Percentiles rank a stretch among this genome's conserved stretches.
phyloP scores from a whole-genome alignment of 2,113 vertebrate genomes.

The Halcyon senegalensis region DNA sequence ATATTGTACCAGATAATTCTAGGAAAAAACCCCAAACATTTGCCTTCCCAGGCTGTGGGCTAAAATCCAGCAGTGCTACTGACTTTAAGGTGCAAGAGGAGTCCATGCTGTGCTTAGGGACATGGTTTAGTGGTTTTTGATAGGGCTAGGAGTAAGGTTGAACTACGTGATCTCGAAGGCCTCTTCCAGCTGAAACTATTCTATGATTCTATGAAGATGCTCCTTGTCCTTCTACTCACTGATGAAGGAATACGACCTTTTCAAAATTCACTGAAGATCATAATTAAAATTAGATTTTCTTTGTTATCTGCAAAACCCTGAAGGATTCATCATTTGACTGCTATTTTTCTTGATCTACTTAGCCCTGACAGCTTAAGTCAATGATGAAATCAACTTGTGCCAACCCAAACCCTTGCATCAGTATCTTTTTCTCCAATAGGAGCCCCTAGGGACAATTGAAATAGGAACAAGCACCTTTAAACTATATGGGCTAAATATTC shows the following conservation, averaged over 20 bases:
- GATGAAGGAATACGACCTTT: neutral
- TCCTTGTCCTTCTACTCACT: neutral
- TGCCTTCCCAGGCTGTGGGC: neutral
- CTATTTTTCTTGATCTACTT: slow-evolving; percentile 19
- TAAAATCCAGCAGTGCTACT: neutral
- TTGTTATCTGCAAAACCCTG: neutral
- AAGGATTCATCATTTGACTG: neutral
- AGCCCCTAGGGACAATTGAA: neutral
- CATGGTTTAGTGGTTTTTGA: too few species aligned
- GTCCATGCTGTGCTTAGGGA: neutral
- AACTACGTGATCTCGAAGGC: too few species aligned
- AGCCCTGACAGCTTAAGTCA: neutral
- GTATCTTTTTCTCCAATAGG: neutral
- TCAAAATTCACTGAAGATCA: neutral
- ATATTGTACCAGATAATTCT: neutral
- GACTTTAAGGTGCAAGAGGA: neutral
- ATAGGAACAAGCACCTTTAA: neutral
- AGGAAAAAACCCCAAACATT: neutral
- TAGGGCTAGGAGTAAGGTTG: too few species aligned
- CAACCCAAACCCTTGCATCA: neutral
- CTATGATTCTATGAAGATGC: neutral
- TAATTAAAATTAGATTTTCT: slow-evolving; percentile 33
- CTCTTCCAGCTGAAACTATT: too few species aligned
- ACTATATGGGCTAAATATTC: neutral
- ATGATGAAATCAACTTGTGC: neutral